A percentile compares a stretch with the other conserved stretches of the same genome.
Evolutionary conservation across 1,140 invertebrate genomes (phyloP).

Genomic region (Aethina tumida): DNA sequence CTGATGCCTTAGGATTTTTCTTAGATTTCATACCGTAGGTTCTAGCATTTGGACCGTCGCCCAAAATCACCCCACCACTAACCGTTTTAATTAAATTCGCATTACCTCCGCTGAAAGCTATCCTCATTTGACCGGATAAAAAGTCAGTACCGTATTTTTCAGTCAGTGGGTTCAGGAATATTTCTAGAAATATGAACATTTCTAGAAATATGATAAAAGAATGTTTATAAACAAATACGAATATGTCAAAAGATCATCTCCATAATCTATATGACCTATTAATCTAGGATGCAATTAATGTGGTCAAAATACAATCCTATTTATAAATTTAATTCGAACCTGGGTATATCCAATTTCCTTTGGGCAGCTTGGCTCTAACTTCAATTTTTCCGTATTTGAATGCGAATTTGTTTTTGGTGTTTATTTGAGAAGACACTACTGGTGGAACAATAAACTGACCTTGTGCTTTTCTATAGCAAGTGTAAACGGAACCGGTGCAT

Average conservation of each 20-base stretch:
- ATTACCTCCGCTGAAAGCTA: conserved; percentile 37
- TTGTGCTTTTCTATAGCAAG: conserved; percentile 38
- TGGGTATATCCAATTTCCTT: conserved; percentile 69
- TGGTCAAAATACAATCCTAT: no score
- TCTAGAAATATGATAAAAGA: no score
- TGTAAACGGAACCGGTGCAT: conserved; percentile 43
- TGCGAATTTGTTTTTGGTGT: conserved; percentile 50
- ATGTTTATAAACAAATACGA: no score
- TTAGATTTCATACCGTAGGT: conserved; percentile 36
- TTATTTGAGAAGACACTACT: conserved; percentile 53
- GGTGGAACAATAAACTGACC: conserved; percentile 52
- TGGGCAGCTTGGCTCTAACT: conserved; percentile 59
- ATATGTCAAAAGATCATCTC: no score
- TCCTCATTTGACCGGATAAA: conserved; percentile 37
- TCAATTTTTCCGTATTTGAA: conserved; percentile 64
- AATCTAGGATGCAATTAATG: no score
- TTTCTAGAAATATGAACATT: conserved; percentile 38
- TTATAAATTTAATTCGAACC: no score
- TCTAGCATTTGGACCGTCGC: conserved; percentile 28
- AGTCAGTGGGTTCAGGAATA: conserved; percentile 44
- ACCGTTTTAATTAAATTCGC: conserved; percentile 27
- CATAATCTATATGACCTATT: no score
- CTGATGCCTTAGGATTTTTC: conserved; percentile 39
- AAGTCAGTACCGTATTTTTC: conserved; percentile 41
- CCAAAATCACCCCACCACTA: conserved; percentile 32